Percentiles rank a stretch among this genome's conserved stretches.
Conservation (phyloP, 2,797 vertebrate species). For the Emydoidea blandingii region DNA sequence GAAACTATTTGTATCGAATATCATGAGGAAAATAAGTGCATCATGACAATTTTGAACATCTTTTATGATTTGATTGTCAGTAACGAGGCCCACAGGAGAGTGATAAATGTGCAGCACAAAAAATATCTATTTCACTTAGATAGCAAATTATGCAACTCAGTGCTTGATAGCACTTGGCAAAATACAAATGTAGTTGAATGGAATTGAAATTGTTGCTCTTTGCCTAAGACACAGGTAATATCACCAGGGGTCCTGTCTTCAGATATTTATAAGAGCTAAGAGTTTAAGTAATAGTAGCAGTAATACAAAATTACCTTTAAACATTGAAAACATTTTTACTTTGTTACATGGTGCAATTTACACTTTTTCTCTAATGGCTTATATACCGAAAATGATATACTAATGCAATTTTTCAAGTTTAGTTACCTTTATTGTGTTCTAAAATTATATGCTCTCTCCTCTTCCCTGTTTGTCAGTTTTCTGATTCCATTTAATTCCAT, state of each 20-base stretch:
- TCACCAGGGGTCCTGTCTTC: constrained; percentile 95
- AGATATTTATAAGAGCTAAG: constrained; percentile 97
- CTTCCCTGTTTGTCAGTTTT: constrained; percentile 84
- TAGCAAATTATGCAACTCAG: constrained; percentile 85
- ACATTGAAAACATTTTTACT: constrained; percentile 93
- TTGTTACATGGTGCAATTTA: constrained; percentile 89
- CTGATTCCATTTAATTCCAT: constrained; percentile 83
- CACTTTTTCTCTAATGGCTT: constrained; percentile 87
- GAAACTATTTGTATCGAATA: constrained; percentile 84
- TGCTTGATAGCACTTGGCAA: constrained; percentile 90
- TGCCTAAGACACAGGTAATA: constrained; percentile 94
- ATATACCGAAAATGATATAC: constrained; percentile 85
- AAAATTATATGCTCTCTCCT: constrained; percentile 84
- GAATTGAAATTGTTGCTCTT: constrained; percentile 94
- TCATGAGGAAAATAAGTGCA: constrained; percentile 84
- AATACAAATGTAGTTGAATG: constrained; percentile 96
- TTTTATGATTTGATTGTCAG: constrained; percentile 85
- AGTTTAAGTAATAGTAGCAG: constrained; percentile 96
- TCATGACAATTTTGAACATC: constrained; percentile 85
- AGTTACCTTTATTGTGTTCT: constrained; percentile 83
- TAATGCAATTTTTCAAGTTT: constrained; percentile 89
- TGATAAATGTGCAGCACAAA: constrained; percentile 87
- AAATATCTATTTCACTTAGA: constrained; percentile 87
- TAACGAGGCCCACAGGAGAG: constrained; percentile 86
- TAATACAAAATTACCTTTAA: constrained; percentile 98